Base-by-base conservation (phyloP, 2,797 vertebrate species). In the Hydrolagus colliei region DNA sequence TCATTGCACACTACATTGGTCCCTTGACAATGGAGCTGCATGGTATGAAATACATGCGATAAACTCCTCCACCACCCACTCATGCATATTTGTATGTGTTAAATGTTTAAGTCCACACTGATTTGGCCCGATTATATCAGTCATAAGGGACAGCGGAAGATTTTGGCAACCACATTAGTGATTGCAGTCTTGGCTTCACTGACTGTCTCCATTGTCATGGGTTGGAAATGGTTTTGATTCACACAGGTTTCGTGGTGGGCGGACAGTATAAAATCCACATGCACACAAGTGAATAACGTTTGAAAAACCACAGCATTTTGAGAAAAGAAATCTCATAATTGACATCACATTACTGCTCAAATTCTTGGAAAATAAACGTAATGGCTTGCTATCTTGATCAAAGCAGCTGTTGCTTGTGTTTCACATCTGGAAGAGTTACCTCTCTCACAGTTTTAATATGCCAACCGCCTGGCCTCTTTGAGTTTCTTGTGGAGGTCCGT, bases 161-260 rank as follows among this genome's bases (percentile, higher is more conserved):
- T 63, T 84, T 71, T 84, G 79, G 79, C 79, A 84, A 84, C 65
- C 32, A 71, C 62, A 84, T 71, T 71, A 27, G 79, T 67, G 65
- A 84, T 84, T 84, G 79, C 16, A 84, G 79, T 84, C 79, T 84
- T 84, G 79, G 79, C 79, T 71, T 71, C 63, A 20, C 65, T 35
- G 16, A 84, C 79, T 84, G 79, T 84, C 79, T 84, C 27, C 79
- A 84, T 84, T 84, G 79, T 84, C 79, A 84, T 67, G 65, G 65
- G 71, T 35, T 18, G 71, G 79, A 84, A 84, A 84, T 84, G 79
- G 63, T 68, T 84, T 84, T 84, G 79, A 52, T 52, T 52, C 41
- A 52, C 6, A 71, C 71, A 84, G 32, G 65, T 84, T 84, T 84
- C 65, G 71, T 71, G 79, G 79, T 84, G 79, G 79, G 79, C 79